These are phyloP conservation scores for Ceratina calcarata DNA, from an alignment of 1,140 invertebrate species.

Conservation along the genomic window DNA sequence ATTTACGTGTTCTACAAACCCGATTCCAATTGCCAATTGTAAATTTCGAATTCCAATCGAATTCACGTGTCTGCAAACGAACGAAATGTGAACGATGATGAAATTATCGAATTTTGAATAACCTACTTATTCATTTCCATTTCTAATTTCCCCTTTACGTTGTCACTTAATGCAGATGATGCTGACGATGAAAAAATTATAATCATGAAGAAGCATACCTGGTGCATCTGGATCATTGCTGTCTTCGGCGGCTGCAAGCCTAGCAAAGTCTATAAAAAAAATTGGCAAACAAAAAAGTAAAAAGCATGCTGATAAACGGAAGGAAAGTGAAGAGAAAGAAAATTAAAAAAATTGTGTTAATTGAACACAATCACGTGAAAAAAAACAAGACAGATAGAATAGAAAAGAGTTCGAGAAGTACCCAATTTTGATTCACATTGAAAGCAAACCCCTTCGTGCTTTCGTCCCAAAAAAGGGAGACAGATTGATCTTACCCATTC, in stretches of 20 bases:
- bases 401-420: background rate
- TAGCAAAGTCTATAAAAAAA: slow-evolving; percentile 79
- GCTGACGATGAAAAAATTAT: background rate
- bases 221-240: slow-evolving; percentile 70
- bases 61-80: background rate
- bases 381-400: background rate
- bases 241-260: slow-evolving; percentile 76
- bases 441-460: too few species aligned
- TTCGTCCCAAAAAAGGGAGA: background rate
- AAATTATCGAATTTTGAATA: background rate
- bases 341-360: background rate
- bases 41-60: background rate
- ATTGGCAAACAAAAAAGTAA: slow-evolving; percentile 76
- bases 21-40: slow-evolving; percentile 5
- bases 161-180: background rate
- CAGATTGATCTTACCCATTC: background rate
- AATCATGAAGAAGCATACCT: slow-evolving; percentile 68
- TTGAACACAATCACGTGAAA: background rate
- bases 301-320: slow-evolving; percentile 76
- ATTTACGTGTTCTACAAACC: background rate
- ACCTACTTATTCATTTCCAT: background rate
- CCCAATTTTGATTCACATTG: too few species aligned
- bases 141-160: background rate
- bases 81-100: background rate
- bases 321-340: slow-evolving; percentile 37